Conservation (phyloP, 2,888 invertebrate genomes). For the Drosophila nigricruria region DNA sequence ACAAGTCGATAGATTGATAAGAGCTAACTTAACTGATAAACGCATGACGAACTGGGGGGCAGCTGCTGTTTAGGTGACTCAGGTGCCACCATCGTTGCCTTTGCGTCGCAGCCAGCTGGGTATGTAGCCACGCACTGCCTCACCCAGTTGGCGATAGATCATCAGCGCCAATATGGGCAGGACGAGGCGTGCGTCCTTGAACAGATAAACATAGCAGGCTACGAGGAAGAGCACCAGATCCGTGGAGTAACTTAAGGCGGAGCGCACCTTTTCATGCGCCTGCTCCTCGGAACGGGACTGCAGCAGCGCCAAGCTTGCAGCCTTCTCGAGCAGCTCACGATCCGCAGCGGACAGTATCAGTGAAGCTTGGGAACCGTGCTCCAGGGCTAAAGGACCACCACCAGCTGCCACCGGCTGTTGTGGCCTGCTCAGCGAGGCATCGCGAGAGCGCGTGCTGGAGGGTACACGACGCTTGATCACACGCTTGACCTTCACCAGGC, state of each 20-base stretch:
- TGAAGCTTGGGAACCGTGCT: conserved; percentile 45
- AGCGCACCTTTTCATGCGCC: conserved; percentile 89
- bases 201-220: conserved; percentile 93
- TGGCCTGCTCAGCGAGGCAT: conserved; percentile 76
- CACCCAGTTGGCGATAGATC: conserved; percentile 91
- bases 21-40: conserved; percentile 77
- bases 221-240: conserved; percentile 91
- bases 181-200: conserved; percentile 92
- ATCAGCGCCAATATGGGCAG: conserved; percentile 91
- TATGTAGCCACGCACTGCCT: conserved; percentile 87
- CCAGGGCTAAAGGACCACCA: conserved; percentile 11
- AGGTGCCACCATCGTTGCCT: conserved; percentile 63
- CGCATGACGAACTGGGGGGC: conserved; percentile 46
- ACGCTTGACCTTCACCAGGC: conserved; percentile 82
- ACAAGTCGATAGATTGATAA: conserved; percentile 66
- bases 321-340: conserved; percentile 59
- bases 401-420: not conserved
- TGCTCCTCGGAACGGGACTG: conserved; percentile 83
- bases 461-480: conserved; percentile 82
- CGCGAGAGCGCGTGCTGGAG: conserved; percentile 83
- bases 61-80: conserved; percentile 7
- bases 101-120: conserved; percentile 87
- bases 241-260: conserved; percentile 90
- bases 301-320: conserved; percentile 82
- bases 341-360: conserved; percentile 54